Base-by-base conservation (phyloP, 2,888 invertebrate genomes). In the Drosophila formosana region DNA sequence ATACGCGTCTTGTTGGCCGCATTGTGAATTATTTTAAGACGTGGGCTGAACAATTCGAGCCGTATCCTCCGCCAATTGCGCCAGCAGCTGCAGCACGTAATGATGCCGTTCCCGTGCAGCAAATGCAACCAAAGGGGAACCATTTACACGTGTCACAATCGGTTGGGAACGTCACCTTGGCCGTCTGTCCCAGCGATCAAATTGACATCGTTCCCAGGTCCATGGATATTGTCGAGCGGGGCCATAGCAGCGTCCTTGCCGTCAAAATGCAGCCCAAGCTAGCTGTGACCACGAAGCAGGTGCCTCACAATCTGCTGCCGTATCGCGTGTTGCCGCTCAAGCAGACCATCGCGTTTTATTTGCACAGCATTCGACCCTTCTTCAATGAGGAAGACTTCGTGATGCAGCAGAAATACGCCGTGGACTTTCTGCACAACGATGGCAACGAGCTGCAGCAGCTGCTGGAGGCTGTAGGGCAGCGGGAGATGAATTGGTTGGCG, bases 281-380 rank as follows among this genome's bases (percentile, higher is more conserved):
- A 8, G 6, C 28, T 3, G 13, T 39, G 5, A 37, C 53, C 3
- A 11, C n/a, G 11, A 18, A 28, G 7, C 43, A 23, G 8, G 23
- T 45, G 2, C 50, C 55, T 2, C 18, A 30, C 7, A 43, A 34
- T 0, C 23, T 83, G 7, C 51, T 58, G 2, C 11, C 82, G 93
- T 97, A 57, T 47, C 97, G 98, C 34, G 96, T 98, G 23, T 97
- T 97, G 41, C 94, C 95, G 75, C 93, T 99, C 0, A 93, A 95
- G 56, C 95, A 96, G 60, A 98, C 98, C 0, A 93, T 98, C 51
- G 92, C 94, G n/a, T 96, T 95, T 90, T 96, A 95, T 90, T 90
- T 97, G 28, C 94, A 93, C 87, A 95, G 97, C 30, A 95, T 97
- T 1, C 94, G 94, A 84, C 98, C 98, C 5, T 94, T 97, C 84